A percentile compares a stretch with the other conserved stretches of the same genome.
These are phyloP conservation scores for Drosophila vallismaia DNA, from an alignment of 2,888 invertebrate species.

Conservation along the genomic window DNA sequence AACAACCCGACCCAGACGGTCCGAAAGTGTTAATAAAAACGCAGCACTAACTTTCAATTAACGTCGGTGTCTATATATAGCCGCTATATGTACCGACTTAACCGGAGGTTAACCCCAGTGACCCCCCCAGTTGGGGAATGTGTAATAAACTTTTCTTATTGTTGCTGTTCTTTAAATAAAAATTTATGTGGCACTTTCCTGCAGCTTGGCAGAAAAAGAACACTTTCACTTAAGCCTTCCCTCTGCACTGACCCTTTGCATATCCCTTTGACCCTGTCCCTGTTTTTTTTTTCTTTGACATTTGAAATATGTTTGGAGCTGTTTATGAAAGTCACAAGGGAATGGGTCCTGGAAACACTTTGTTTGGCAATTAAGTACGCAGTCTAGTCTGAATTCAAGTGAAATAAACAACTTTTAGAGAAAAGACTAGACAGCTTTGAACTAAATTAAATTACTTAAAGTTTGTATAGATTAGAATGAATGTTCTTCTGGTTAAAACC, in stretches of 20 bases:
- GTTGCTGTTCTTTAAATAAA: conserved; percentile 67
- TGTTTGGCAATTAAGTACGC: conserved; percentile 60
- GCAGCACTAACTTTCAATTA: conserved; percentile 77
- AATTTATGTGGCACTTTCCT: conserved; percentile 67
- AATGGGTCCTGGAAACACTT: conserved; percentile 24
- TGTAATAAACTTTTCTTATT: conserved; percentile 62
- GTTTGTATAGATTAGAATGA: not conserved
- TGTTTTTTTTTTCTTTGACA: conserved; percentile 50
- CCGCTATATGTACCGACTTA: conserved; percentile 31
- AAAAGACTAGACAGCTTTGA: not conserved
- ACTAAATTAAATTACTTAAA: conserved; percentile 8
- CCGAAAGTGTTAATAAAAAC: conserved; percentile 70
- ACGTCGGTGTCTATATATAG: conserved; percentile 22
- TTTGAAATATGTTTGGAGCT: conserved; percentile 73
- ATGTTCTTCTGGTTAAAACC: conserved; percentile 41
- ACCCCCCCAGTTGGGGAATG: conserved; percentile 23
- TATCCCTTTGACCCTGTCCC: conserved; percentile 6
- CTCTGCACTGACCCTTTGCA: conserved; percentile 12
- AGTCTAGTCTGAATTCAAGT: conserved; percentile 3
- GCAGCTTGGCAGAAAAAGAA: conserved; percentile 43
- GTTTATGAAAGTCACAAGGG: conserved; percentile 65
- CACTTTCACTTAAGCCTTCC: conserved; percentile 28
- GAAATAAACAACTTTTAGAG: no score
- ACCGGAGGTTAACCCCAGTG: conserved; percentile 40
- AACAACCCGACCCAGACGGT: conserved; percentile 44